Base-by-base conservation (phyloP, 2,888 invertebrate species). In the Plebejus melissa region DNA sequence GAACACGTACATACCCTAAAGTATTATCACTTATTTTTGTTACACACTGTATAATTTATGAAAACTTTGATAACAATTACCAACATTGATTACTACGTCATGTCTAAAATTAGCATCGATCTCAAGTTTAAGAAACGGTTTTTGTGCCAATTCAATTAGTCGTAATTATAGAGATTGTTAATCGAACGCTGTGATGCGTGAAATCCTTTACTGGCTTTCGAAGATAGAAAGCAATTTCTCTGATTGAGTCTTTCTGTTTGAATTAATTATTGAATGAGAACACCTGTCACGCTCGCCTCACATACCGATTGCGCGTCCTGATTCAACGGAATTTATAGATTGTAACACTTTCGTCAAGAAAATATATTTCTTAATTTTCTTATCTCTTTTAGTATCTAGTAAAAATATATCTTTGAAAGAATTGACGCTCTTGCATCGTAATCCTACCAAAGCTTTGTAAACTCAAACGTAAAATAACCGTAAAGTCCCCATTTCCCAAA, bases 181-280 rank as follows among this genome's bases (percentile, higher is more conserved):
- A 80, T 80, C 78, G 70, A 50, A 74, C 75, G 77, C 81, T 77
- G 76, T 82, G 81, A 83, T 87, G 90, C 91, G 90, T 91, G 88
- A 89, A 88, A 86, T 88, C 85, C 87, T 84, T 83, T 83, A 80
- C 81, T 82, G 85, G 84, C 88, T 86, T 87, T 88, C 87, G 84
- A 88, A 83, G 82, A 80, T 90, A 91, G 93, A 93, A 93, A 93
- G 92, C 90, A 91, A 88, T 93, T 90, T 91, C 91, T 93, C 90
- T 90, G 90, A 91, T 91, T 90, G 90, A 89, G 88, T 88, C 84
- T 90, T 87, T 89, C 87, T 90, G 88, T 90, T 88, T 88, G 91
- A 89, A 93, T 93, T 92, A 90, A 92, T 93, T 93, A 92, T 83
- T 83, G 81, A 91, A 89, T 87, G 90, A 91, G 92, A 90, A 83